Percentiles rank a stretch among this genome's conserved stretches.
Evolutionary conservation across 2,888 invertebrate genomes (phyloP).

Genomic region (Sepioteuthis lessoniana): DNA sequence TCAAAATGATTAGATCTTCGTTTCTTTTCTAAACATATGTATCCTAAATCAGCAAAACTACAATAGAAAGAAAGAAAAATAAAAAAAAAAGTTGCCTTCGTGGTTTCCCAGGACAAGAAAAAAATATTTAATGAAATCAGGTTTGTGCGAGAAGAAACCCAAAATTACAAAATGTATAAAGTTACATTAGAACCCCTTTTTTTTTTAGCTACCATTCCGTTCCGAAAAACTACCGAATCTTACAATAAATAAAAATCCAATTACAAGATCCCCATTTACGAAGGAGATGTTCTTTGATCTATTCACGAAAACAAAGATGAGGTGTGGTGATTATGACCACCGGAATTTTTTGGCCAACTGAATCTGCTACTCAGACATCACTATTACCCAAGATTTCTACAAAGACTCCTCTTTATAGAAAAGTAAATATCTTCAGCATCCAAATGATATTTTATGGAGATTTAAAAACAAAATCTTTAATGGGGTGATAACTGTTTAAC

Average conservation of each 20-base stretch:
- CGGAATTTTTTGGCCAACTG: too few relatives aligned
- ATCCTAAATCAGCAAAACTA: not conserved
- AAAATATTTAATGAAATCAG: not conserved
- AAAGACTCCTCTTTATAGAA: too few relatives aligned
- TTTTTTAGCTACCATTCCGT: too few relatives aligned
- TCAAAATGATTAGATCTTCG: not conserved
- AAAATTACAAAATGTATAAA: not conserved
- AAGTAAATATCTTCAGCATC: too few relatives aligned
- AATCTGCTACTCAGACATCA: too few relatives aligned
- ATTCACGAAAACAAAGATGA: not conserved
- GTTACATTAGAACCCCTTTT: not conserved
- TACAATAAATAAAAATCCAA: not conserved
- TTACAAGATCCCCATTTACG: not conserved
- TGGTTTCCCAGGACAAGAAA: not conserved
- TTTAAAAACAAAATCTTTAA: too few relatives aligned
- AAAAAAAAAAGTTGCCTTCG: not conserved
- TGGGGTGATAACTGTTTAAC: too few relatives aligned
- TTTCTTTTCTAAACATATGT: not conserved
- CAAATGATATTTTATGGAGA: too few relatives aligned
- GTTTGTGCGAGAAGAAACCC: not conserved
- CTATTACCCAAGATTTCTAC: too few relatives aligned
- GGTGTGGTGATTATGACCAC: too few relatives aligned
- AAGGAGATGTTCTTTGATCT: conserved; percentile 10
- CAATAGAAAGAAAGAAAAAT: not conserved
- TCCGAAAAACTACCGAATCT: too few relatives aligned